Conservation (phyloP, 2,113 vertebrate species). For the Microcebus ravelobensis region DNA sequence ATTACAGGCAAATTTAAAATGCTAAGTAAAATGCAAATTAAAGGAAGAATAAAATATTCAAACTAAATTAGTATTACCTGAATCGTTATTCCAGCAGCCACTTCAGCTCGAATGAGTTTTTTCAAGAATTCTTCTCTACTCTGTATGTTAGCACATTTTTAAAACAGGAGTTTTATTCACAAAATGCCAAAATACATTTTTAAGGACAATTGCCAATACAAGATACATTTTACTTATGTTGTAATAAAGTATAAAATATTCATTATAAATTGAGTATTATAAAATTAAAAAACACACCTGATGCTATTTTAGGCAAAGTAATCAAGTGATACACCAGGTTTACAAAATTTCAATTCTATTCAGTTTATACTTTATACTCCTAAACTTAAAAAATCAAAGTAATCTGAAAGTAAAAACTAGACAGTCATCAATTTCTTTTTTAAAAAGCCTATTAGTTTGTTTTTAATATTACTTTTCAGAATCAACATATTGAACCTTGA, state of each 20-base stretch:
- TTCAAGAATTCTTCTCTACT: slow-evolving; percentile 73
- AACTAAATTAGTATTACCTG: slow-evolving; percentile 80
- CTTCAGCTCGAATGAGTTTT: slow-evolving; percentile 70
- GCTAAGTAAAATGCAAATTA: slow-evolving; percentile 64
- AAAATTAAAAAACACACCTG: neutral
- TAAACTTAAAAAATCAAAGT: neutral
- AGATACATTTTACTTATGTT: neutral
- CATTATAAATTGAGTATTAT: neutral
- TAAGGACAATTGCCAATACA: neutral
- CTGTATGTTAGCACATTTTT: slow-evolving; percentile 57
- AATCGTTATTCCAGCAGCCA: slow-evolving; percentile 38
- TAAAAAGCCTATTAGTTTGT: neutral
- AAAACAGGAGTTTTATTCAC: neutral
- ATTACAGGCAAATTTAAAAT: slow-evolving; percentile 68
- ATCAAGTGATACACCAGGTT: neutral
- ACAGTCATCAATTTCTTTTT: neutral
- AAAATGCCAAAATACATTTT: neutral
- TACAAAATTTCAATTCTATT: neutral
- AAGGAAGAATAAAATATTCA: slow-evolving; percentile 62
- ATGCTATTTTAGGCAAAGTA: neutral
- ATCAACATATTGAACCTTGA: neutral
- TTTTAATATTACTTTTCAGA: neutral
- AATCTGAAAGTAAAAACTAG: neutral
- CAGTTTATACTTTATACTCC: neutral
- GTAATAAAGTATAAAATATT: neutral